A percentile compares a stretch with the other conserved stretches of the same genome.
phyloP scores from a whole-genome alignment of 2,797 vertebrate species.

The Pseudochirops cupreus region DNA sequence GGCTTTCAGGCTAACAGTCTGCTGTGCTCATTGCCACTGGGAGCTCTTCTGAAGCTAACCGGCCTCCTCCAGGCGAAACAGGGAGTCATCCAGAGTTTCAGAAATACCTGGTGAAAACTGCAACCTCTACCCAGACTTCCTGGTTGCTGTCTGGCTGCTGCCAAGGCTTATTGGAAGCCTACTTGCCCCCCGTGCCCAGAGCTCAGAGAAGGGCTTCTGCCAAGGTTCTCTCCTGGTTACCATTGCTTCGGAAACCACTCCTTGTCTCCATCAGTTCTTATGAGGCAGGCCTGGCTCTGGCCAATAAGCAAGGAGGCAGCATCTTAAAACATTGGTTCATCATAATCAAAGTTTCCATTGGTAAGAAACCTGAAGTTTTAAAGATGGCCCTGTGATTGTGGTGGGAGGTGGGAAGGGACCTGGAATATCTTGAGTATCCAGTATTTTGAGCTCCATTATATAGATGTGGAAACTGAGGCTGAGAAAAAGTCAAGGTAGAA shows the following conservation, averaged over 20 bases:
- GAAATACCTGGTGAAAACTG: neutral
- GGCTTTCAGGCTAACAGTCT: neutral
- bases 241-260: slow-evolving; percentile 76
- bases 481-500: neutral
- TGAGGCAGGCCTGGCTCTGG: slow-evolving; percentile 32
- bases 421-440: neutral
- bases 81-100: neutral
- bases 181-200: neutral
- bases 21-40: neutral
- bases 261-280: slow-evolving; percentile 52
- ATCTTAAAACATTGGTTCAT: slow-evolving; percentile 4
- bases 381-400: neutral
- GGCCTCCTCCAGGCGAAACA: neutral
- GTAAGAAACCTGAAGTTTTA: neutral
- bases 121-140: neutral
- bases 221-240: slow-evolving; percentile 69
- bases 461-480: neutral
- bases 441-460: neutral
- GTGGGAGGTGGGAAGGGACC: neutral
- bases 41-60: neutral
- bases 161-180: neutral
- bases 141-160: neutral
- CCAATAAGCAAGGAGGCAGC: slow-evolving; percentile 14
- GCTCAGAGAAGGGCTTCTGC: slow-evolving; percentile 37
- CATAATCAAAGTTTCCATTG: neutral